Conservation (phyloP, 2,888 invertebrate species). For the Caenorhabditis imperialis region DNA sequence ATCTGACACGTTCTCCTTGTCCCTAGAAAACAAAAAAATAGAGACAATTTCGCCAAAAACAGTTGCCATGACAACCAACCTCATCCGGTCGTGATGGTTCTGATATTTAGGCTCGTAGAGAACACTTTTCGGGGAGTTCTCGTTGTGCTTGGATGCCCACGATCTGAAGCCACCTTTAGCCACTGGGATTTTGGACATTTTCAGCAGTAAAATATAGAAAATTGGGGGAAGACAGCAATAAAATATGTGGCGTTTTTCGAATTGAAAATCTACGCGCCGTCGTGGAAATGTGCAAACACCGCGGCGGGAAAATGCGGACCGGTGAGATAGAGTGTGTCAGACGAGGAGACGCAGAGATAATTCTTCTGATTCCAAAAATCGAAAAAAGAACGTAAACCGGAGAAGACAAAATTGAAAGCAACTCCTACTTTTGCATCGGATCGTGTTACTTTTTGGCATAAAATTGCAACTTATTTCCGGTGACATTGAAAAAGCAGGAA, state of each 20-base stretch:
- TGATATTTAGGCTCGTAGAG: slow-evolving; percentile 20
- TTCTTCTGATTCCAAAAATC: no score
- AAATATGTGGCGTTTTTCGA: not conserved
- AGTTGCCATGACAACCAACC: slow-evolving; percentile 26
- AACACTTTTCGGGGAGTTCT: slow-evolving; percentile 21
- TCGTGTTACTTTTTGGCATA: no score
- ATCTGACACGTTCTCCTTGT: slow-evolving; percentile 24
- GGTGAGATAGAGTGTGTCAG: not conserved
- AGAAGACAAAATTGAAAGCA: no score
- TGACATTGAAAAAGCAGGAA: no score
- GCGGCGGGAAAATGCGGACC: slow-evolving; percentile 1
- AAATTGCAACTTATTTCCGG: no score
- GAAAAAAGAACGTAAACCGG: no score
- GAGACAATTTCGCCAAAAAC: not conserved
- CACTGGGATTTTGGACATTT: slow-evolving; percentile 38
- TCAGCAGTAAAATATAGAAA: not conserved
- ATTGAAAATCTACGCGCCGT: not conserved
- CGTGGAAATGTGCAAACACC: slow-evolving; percentile 5
- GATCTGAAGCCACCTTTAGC: slow-evolving; percentile 28
- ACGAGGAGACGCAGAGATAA: not conserved
- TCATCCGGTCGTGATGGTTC: slow-evolving; percentile 23
- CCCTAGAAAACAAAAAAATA: slow-evolving; percentile 15
- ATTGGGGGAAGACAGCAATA: not conserved
- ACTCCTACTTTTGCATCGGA: no score
- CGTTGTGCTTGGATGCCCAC: slow-evolving; percentile 24